These are phyloP conservation scores for Chloroclysta siterata DNA, from an alignment of 2,888 invertebrate genomes.

Conservation along the genomic window DNA sequence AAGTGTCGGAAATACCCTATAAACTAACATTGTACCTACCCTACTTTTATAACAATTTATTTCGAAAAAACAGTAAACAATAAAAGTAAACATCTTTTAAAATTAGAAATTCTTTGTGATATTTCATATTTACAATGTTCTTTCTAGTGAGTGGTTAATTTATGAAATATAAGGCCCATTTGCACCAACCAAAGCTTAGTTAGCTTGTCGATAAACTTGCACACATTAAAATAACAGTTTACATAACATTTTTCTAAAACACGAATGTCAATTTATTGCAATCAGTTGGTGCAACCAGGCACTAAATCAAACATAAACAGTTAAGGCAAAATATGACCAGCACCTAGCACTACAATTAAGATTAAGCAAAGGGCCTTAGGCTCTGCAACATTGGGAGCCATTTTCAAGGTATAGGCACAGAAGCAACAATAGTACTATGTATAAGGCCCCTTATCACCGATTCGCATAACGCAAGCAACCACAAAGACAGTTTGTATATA, in stretches of 20 bases:
- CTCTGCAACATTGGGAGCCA: not conserved
- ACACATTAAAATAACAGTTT: not conserved
- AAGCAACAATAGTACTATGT: not conserved
- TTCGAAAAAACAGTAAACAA: constrained; percentile 65
- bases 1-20: constrained; percentile 56
- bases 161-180: constrained; percentile 6
- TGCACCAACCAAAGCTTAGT: constrained; percentile 13
- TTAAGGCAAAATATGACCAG: constrained; percentile 48
- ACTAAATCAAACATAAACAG: constrained; percentile 2
- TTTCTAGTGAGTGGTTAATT: constrained; percentile 51
- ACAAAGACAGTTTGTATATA: constrained; percentile 2
- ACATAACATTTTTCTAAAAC: not conserved
- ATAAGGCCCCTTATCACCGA: not conserved
- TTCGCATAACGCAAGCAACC: constrained; percentile 14
- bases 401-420: not conserved
- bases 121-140: constrained; percentile 70
- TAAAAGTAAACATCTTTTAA: constrained; percentile 61
- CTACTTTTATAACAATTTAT: constrained; percentile 65
- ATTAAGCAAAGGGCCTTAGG: constrained; percentile 36
- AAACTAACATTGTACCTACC: constrained; percentile 54
- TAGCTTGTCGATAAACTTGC: not conserved
- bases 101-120: constrained; percentile 65
- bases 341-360: constrained; percentile 48
- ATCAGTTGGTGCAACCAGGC: constrained; percentile 12
- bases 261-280: not conserved